These are phyloP conservation scores for Tineola bisselliella DNA, from an alignment of 2,888 invertebrate genomes.

Conservation along the genomic window DNA sequence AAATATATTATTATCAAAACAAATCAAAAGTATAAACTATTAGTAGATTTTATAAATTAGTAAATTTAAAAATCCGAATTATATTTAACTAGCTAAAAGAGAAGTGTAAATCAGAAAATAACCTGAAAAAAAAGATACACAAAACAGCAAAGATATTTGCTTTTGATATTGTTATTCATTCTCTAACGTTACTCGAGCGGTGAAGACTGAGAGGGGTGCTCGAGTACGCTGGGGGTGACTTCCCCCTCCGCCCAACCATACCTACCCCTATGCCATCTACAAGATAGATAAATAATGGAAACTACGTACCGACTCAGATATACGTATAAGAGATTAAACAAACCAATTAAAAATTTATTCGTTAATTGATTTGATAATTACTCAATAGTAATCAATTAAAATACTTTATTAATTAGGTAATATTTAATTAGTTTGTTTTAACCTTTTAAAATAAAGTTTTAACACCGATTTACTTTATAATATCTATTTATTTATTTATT, in stretches of 20 bases:
- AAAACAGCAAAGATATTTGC: conserved; percentile 10
- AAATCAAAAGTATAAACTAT: no score
- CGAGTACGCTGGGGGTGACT: neutral
- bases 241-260: neutral
- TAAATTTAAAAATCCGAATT: no score
- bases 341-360: neutral
- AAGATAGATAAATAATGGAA: neutral
- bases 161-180: conserved; percentile 13
- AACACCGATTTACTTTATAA: no score
- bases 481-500: no score
- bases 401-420: no score
- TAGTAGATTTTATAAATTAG: no score
- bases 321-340: neutral
- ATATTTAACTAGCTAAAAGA: no score
- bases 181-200: conserved; percentile 1
- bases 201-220: neutral
- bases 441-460: no score
- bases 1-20: no score
- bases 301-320: neutral
- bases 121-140: neutral
- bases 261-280: neutral
- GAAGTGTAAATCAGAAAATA: no score
- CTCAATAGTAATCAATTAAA: neutral
- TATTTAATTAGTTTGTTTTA: no score
- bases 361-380: neutral